Base-by-base conservation (phyloP, 2,797 vertebrate species). In the Lycodopsis pacificus region DNA sequence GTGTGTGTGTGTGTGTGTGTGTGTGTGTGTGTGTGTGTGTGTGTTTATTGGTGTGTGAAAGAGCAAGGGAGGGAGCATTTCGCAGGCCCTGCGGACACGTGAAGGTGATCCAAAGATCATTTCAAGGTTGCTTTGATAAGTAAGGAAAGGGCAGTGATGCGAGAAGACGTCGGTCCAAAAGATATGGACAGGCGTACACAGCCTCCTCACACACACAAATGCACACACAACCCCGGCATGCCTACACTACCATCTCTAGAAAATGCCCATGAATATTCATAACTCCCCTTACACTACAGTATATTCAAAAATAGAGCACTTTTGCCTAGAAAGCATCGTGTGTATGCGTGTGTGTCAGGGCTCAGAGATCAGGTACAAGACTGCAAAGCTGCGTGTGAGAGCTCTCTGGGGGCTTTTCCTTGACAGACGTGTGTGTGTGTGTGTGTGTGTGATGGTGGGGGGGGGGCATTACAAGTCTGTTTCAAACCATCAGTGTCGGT, bases 251-350 rank as follows among this genome's bases (percentile, higher is more conserved):
- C 64, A 48, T 59, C 69, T 36, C 54, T 86, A 59, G 72, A 90
- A 90, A 79, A 87, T 59, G 53, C 0, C 38, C 76, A 91, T 91
- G 80, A 93, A 94, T 94, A 94, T 94, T 93, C 82, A 93, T 87
- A 66, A 66, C 56, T 65, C 27, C 38, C 65, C 69, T 82, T 62
- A 76, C 53, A 30, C 71, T 40, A 22, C 58, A 59, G 34, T 14
- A 34, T 48, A 59, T 42, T 73, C 77, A 67, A 27, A 71, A 48
- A 90, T 51, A 65, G 68, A 75, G 44, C 65, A 80, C 76, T 80
- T 82, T 79, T 91, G 48, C 88, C 88, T 90, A 48, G 88, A 94
- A 90, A 90, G 87, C 74, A 76, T 65, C 1, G 0, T 46, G 48
- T 34, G 74, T 73, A 76, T 73, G 61, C 56, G 73, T 77, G 66